Conservation (phyloP, 2,113 vertebrate species). For the Leptobrachium ailaonicum region DNA sequence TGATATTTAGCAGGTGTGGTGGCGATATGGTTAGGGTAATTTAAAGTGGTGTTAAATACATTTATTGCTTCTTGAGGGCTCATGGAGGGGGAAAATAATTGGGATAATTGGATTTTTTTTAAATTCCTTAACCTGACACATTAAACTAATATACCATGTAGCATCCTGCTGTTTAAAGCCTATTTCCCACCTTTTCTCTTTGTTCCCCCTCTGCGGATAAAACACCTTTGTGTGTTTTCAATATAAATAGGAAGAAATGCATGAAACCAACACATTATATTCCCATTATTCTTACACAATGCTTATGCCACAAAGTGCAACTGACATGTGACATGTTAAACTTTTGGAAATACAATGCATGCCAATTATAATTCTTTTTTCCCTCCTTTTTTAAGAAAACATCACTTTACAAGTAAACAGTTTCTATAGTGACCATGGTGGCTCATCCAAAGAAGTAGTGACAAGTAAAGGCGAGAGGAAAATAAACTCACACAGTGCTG, state of each 20-base stretch:
- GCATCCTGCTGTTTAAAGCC: too few relatives aligned
- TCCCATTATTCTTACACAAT: background rate
- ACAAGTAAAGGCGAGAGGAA: constrained; percentile 5
- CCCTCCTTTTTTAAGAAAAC: constrained; percentile 2
- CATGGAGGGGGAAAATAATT: too few relatives aligned
- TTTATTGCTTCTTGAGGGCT: too few relatives aligned
- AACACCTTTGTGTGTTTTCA: background rate
- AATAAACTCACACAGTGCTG: background rate
- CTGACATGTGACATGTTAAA: constrained; percentile 15
- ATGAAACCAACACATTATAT: background rate
- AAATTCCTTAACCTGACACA: too few relatives aligned
- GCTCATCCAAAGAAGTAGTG: background rate
- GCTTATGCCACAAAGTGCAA: background rate
- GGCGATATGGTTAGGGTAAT: too few relatives aligned
- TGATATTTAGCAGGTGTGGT: too few relatives aligned
- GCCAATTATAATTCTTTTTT: constrained; percentile 28
- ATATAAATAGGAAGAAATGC: background rate
- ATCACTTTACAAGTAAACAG: constrained; percentile 13
- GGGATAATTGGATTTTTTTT: background rate
- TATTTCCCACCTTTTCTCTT: background rate
- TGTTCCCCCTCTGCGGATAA: background rate
- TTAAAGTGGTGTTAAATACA: too few relatives aligned
- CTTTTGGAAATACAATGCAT: constrained; percentile 6
- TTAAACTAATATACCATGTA: too few relatives aligned
- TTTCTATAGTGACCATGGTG: constrained; percentile 27